Evolutionary conservation across 2,113 vertebrate genomes (phyloP).

Genomic region (Xiphias gladius): DNA sequence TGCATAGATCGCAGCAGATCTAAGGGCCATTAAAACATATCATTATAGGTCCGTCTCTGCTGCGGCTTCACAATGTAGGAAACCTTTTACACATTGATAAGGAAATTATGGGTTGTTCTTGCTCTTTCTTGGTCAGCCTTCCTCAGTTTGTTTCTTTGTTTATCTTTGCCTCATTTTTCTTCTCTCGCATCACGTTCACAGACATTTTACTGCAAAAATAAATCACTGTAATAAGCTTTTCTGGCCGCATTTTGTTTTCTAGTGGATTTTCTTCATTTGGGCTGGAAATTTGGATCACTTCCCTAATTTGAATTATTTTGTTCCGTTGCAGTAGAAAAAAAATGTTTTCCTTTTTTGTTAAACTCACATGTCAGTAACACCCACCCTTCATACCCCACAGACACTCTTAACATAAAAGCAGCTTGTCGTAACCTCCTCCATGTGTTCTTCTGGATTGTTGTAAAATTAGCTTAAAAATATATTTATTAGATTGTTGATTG

Average conservation of each 20-base stretch:
- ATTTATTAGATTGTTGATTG: not conserved
- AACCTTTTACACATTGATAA: conserved; percentile 48
- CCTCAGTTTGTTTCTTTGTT: not conserved
- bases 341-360: not conserved
- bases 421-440: not conserved
- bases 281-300: not conserved
- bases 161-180: not conserved
- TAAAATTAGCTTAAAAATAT: not conserved
- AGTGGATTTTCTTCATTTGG: not conserved
- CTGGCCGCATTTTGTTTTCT: not conserved
- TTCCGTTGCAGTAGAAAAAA: not conserved
- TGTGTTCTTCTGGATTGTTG: not conserved
- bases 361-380: not conserved
- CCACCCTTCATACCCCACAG: not conserved
- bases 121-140: not conserved
- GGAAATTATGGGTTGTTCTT: conserved; percentile 53
- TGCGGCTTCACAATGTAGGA: conserved; percentile 2
- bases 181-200: not conserved
- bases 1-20: conserved; percentile 51
- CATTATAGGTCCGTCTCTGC: conserved; percentile 56
- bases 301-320: not conserved
- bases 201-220: not conserved
- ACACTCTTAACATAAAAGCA: not conserved
- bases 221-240: not conserved
- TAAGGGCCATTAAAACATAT: conserved; percentile 62